These are phyloP conservation scores for Porites lobata DNA, from an alignment of 92 coral and sea anemone species.

Conservation along the genomic window DNA sequence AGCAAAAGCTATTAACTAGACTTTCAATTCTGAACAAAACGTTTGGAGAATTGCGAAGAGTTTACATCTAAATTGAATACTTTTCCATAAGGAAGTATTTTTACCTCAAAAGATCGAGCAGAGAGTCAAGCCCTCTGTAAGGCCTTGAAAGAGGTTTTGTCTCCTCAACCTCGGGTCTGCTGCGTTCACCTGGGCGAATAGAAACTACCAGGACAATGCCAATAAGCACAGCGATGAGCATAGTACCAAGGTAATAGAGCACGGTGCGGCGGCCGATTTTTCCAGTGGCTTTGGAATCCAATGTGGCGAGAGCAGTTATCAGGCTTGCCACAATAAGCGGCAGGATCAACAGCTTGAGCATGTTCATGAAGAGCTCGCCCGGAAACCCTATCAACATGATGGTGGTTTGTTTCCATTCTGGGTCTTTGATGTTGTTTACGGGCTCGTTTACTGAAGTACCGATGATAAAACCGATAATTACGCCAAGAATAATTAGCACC, in stretches of 20 bases:
- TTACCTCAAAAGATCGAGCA: slow-evolving; percentile 93
- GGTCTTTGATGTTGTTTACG: slow-evolving; percentile 76
- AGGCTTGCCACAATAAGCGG: slow-evolving; percentile 93
- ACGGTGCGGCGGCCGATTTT: slow-evolving; percentile 93
- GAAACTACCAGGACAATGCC: slow-evolving; percentile 90
- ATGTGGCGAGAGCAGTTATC: slow-evolving; percentile 84
- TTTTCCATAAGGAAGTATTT: background rate
- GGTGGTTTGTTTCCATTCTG: slow-evolving; percentile 75
- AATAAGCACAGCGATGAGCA: slow-evolving; percentile 84
- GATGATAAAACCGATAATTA: slow-evolving; percentile 80
- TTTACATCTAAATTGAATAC: background rate
- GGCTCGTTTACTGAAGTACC: slow-evolving; percentile 84
- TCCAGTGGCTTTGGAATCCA: slow-evolving; percentile 92
- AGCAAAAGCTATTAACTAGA: too few relatives aligned
- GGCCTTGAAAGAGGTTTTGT: slow-evolving; percentile 54
- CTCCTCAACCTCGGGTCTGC: slow-evolving; percentile 58
- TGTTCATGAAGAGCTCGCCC: slow-evolving; percentile 94
- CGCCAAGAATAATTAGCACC: slow-evolving; percentile 83
- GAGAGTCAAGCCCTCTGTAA: slow-evolving; percentile 87
- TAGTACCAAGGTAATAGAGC: slow-evolving; percentile 80
- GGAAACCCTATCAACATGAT: slow-evolving; percentile 93
- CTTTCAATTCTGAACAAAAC: too few relatives aligned
- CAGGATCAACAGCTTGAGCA: slow-evolving; percentile 86
- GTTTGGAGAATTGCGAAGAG: too few relatives aligned
- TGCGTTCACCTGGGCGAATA: slow-evolving; percentile 88